Percentiles rank a stretch among this genome's conserved stretches.
Evolutionary conservation across 2,113 vertebrate species (phyloP).

Genomic region (Mirounga angustirostris): DNA sequence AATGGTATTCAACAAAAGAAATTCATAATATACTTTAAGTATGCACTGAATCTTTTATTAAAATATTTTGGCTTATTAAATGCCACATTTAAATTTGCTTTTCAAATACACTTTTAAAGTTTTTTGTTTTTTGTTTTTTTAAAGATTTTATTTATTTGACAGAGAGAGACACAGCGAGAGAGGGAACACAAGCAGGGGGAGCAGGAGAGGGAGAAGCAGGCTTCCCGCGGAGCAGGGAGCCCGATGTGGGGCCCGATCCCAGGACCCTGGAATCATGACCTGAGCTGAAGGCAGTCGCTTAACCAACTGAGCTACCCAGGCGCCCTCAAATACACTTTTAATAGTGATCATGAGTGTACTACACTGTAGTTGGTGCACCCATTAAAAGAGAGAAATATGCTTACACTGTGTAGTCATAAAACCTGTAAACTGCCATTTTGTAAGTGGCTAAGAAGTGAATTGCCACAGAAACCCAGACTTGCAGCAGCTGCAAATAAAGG

Average conservation of each 20-base stretch:
- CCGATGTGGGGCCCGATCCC: too few relatives aligned
- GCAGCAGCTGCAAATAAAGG: constrained; percentile 47
- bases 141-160: too few relatives aligned
- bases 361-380: neutral
- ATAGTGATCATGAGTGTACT: neutral
- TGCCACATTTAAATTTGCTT: constrained; percentile 42
- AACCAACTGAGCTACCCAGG: too few relatives aligned
- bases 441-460: constrained; percentile 65
- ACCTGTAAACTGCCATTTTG: constrained; percentile 46
- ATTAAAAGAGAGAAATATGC: constrained; percentile 61
- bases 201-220: too few relatives aligned
- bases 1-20: neutral
- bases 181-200: too few relatives aligned
- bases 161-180: too few relatives aligned
- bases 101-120: constrained; percentile 31
- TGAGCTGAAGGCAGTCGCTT: too few relatives aligned
- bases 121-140: too few relatives aligned
- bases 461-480: constrained; percentile 42
- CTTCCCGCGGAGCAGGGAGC: too few relatives aligned
- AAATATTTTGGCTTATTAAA: constrained; percentile 54
- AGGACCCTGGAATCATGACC: too few relatives aligned
- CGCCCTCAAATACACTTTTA: constrained; percentile 21
- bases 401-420: neutral
- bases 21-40: constrained; percentile 48
- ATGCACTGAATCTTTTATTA: constrained; percentile 67